Conservation (phyloP, 2,888 invertebrate genomes). For the Sipha maydis region DNA sequence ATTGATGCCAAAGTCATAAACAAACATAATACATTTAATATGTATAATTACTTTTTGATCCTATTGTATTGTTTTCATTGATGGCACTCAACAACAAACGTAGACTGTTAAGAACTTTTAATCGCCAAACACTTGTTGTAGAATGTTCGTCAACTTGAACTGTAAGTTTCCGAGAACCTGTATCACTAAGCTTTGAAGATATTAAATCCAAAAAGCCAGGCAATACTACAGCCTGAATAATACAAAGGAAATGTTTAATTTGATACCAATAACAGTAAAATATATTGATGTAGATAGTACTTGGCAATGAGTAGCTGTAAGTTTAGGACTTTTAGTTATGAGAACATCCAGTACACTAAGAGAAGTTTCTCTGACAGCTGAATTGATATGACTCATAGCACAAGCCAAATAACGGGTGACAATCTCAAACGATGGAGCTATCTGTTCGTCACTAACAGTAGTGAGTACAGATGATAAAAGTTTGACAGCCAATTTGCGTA, state of each 20-base stretch:
- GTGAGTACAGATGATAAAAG: slow-evolving; percentile 67
- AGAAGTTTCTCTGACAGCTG: slow-evolving; percentile 84
- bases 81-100: slow-evolving; percentile 72
- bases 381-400: slow-evolving; percentile 89
- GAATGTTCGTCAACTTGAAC: slow-evolving; percentile 69
- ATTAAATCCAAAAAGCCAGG: slow-evolving; percentile 86
- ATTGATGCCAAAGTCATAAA: no score
- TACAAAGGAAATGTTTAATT: neutral
- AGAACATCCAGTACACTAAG: slow-evolving; percentile 81
- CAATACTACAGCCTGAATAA: slow-evolving; percentile 69
- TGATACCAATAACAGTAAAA: no score
- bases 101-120: slow-evolving; percentile 78
- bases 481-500: slow-evolving; percentile 70
- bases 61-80: slow-evolving; percentile 63
- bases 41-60: slow-evolving; percentile 43
- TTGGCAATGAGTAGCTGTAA: slow-evolving; percentile 76
- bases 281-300: neutral
- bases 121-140: slow-evolving; percentile 82
- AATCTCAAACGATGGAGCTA: slow-evolving; percentile 80
- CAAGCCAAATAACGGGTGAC: slow-evolving; percentile 84
- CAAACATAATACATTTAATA: no score
- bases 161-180: slow-evolving; percentile 67
- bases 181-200: slow-evolving; percentile 70
- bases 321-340: slow-evolving; percentile 74
- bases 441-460: slow-evolving; percentile 69